These are phyloP conservation scores for Agonopterix subpropinquella DNA, from an alignment of 2,888 invertebrate genomes.

Conservation along the genomic window DNA sequence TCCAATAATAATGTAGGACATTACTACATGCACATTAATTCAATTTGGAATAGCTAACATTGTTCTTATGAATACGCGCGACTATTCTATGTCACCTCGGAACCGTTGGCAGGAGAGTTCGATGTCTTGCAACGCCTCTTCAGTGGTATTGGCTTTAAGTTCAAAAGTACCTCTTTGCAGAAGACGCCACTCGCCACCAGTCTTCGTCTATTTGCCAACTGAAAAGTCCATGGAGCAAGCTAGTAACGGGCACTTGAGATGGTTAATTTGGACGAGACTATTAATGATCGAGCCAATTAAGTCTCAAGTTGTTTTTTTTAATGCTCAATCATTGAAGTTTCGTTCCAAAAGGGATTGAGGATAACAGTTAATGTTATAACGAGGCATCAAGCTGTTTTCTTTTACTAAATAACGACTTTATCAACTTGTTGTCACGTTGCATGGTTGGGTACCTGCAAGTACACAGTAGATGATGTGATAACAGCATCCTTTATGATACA, in stretches of 20 bases:
- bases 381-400: conserved; percentile 36
- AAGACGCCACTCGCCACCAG: conserved; percentile 16
- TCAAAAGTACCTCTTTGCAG: conserved; percentile 66
- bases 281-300: conserved; percentile 24
- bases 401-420: conserved; percentile 7
- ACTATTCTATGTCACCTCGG: conserved; percentile 69
- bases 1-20: conserved; percentile 37
- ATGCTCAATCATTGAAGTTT: conserved; percentile 34
- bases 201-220: conserved; percentile 60
- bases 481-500: conserved; percentile 46
- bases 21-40: conserved; percentile 52
- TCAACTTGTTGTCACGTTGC: conserved; percentile 47
- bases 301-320: background rate
- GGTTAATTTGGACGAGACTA: conserved; percentile 25
- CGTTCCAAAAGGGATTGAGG: conserved; percentile 38
- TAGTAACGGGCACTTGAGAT: conserved; percentile 49
- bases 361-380: conserved; percentile 32
- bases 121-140: conserved; percentile 3
- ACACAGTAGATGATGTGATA: conserved; percentile 62
- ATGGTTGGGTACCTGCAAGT: conserved; percentile 65
- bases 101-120: conserved; percentile 33
- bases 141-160: conserved; percentile 33
- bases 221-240: conserved; percentile 72
- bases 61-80: conserved; percentile 39
- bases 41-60: conserved; percentile 31